Evolutionary conservation across 2,888 invertebrate species (phyloP), one percentile per base, ranked within the genome.

Genomic region (Quadroppia sp.): DNA sequence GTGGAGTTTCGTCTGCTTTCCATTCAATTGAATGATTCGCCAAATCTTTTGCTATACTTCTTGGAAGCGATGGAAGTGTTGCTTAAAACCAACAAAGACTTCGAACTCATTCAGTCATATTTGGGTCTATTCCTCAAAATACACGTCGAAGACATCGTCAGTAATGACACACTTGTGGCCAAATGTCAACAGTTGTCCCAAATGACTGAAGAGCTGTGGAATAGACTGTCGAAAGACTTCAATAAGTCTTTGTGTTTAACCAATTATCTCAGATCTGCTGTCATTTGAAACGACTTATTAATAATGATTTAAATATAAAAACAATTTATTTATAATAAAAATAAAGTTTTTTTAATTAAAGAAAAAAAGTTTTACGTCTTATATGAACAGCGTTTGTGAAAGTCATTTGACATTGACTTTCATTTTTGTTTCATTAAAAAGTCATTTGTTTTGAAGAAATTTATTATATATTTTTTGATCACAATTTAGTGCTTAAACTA

Each of bases 91-190:
- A 91, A 91, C 80, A 86, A 82, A 76, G 88, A 95, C 83, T 97
- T 94, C 83, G 97, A 98, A 84, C 83, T 96, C 73, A 89, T 89
- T 0, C 92, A 96, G 81, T 89, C 95, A 0, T 97, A 95, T 83
- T 85, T 97, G 75, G 89, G 89, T 64, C 85, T 94, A 61, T 95
- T 94, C 82, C 83, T 98, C 42, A 94, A 94, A 81, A 76, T 82
- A 53, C 82, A 83, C 78, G 79, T 79, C 23, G 81, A 81, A 40
- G 75, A 78, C 15, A 77, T 82, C 6, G 75, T 80, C 6, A 75
- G 73, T 32, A 79, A 80, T 23, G 75, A 78, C 17, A 75, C 77
- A 3, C 73, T 82, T 28, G 67, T 77, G 7, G 76, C 77, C 42
- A 78, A 77, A 30, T 50, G 53, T 6, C 15, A 72, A 20, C 17